Evolutionary conservation across 2,797 vertebrate genomes (phyloP).

Genomic region (Oreonectes daqikongensis): DNA sequence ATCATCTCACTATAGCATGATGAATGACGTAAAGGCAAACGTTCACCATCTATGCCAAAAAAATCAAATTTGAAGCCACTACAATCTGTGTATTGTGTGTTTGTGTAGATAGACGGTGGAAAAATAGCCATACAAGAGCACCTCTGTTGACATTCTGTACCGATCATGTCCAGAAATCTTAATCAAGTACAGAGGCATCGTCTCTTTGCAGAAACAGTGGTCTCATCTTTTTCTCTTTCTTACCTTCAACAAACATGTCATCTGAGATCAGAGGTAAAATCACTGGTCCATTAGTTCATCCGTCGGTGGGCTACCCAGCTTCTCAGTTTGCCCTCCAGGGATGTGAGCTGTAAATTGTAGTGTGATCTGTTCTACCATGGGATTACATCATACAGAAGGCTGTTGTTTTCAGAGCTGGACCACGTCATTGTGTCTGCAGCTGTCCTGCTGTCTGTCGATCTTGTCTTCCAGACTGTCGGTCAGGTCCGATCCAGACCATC

Average conservation of each 20-base stretch:
- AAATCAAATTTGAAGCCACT: not conserved
- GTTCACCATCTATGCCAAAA: too few species aligned
- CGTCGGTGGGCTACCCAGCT: slow-evolving; percentile 4
- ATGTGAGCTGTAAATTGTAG: slow-evolving; percentile 30
- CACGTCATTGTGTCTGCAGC: slow-evolving; percentile 61
- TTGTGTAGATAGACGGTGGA: not conserved
- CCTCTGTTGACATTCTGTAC: too few species aligned
- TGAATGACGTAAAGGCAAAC: too few species aligned
- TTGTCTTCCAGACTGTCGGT: slow-evolving; percentile 11
- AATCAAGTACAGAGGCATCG: not conserved
- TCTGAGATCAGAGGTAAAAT: slow-evolving; percentile 5
- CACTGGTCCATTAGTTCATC: slow-evolving; percentile 23
- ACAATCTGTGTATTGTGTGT: not conserved
- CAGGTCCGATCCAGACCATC: not conserved
- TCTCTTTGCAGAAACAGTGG: not conserved
- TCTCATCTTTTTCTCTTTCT: not conserved
- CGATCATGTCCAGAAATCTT: too few species aligned
- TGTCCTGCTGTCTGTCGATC: slow-evolving; percentile 45
- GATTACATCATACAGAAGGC: slow-evolving; percentile 28
- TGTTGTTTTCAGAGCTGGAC: slow-evolving; percentile 53
- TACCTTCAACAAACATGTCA: not conserved
- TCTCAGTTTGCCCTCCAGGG: slow-evolving; percentile 22
- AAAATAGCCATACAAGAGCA: not conserved
- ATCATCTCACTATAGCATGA: not conserved
- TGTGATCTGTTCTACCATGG: slow-evolving; percentile 11